These are phyloP conservation scores for Rhegmatorhina hoffmannsi DNA, from an alignment of 2,113 vertebrate species.

Conservation along the genomic window DNA sequence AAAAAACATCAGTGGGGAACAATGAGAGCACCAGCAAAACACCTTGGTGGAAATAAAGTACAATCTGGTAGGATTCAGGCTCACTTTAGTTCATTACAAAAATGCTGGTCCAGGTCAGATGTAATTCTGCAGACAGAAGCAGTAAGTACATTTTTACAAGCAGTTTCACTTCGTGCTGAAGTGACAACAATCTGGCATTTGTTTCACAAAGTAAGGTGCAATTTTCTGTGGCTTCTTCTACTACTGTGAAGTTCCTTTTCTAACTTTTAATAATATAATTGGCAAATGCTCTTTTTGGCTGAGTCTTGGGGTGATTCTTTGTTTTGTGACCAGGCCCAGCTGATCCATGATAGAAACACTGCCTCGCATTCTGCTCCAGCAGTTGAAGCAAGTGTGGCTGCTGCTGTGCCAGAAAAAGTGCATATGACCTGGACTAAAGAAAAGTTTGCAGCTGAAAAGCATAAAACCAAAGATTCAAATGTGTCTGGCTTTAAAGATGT, in stretches of 20 bases:
- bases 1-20: background rate
- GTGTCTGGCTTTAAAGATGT: conserved; percentile 84
- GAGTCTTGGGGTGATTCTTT: background rate
- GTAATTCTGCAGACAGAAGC: background rate
- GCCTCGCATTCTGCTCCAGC: conserved; percentile 76
- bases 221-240: background rate
- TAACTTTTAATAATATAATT: background rate
- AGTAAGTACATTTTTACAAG: background rate
- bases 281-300: background rate
- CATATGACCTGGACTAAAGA: conserved; percentile 99
- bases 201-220: background rate
- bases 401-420: conserved; percentile 79
- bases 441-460: conserved; percentile 84
- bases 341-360: conserved; percentile 94
- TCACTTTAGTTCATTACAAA: background rate
- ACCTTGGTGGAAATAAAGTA: background rate
- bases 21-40: background rate
- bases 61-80: background rate
- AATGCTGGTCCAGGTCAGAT: background rate
- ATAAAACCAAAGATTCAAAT: conserved; percentile 80
- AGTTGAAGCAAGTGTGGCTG: conserved; percentile 35
- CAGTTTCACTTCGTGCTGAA: background rate
- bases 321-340: conserved; percentile 83
- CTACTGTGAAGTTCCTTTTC: background rate
- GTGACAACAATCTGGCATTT: background rate